Evolutionary conservation across 2,797 vertebrate genomes (phyloP), one percentile per base, ranked within the genome.

Genomic region (Merluccius polli): DNA sequence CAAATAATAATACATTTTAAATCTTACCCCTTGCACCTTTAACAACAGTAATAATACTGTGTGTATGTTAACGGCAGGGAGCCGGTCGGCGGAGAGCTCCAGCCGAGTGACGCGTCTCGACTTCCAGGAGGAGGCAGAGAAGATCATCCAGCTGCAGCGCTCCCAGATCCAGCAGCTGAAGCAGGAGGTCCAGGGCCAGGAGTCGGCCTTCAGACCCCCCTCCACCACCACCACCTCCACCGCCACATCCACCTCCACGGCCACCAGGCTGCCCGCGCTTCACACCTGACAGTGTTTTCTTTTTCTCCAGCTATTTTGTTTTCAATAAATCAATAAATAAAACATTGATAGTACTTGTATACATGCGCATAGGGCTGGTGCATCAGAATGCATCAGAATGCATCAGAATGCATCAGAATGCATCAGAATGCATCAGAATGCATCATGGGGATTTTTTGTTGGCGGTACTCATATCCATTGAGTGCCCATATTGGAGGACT

Each of bases 101-200:
- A 11, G n/a, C 59, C n/a, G 3, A 8, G 59, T 63, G 59, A 27
- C 8, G 13, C 59, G 59, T 10, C 59, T 27, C n/a, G 2, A 27
- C 59, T 11, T 4, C 5, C 3, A 16, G 74, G 88, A 93, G 68
- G 95, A 96, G 88, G 89, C 78, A 0, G 88, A 91, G 77, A 90
- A 91, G 75, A 95, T 96, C 69, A 93, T 96, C 69, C 92, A 94
- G 86, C 93, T 94, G 87, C 95, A 96, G 70, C 90, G 90, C 44
- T 65, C 91, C 5, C 95, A 96, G 91, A 96, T 96, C 81, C 91
- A 91, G 4, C 87, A 88, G 31, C 92, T 95, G 31, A 84, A 86
- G 82, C 90, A 93, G 29, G 87, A 94, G 83, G 88, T 94, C 72
- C 91, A 90, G 30, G 82, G 88, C 32, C 93, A 91, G 44, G 82